Evolutionary conservation across 1,140 invertebrate genomes (phyloP).

Genomic region (Rhagoletis pomonella): DNA sequence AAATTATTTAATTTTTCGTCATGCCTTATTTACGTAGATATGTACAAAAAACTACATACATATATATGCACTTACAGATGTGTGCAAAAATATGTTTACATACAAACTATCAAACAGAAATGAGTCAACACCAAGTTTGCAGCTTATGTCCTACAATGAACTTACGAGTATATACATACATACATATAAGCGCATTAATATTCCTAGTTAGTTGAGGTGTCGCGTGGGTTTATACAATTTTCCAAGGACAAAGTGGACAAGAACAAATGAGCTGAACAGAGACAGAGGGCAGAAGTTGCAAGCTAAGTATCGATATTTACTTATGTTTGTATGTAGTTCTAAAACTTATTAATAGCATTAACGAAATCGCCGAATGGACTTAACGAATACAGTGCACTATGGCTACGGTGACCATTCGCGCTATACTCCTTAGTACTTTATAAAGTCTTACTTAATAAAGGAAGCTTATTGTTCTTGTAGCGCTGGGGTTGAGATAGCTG

Average conservation of each 20-base stretch:
- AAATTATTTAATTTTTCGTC: not conserved
- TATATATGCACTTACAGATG: not conserved
- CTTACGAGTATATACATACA: too few relatives aligned
- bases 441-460: too few relatives aligned
- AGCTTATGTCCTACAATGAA: not conserved
- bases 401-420: too few relatives aligned
- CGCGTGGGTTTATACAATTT: not conserved
- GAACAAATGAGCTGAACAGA: not conserved
- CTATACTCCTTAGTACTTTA: too few relatives aligned
- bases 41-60: not conserved
- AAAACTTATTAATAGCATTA: constrained; percentile 28
- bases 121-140: not conserved
- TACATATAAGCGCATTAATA: not conserved
- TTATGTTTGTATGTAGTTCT: too few relatives aligned
- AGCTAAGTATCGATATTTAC: too few relatives aligned
- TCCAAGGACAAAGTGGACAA: not conserved
- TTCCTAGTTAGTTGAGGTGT: not conserved
- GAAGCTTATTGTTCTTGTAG: too few relatives aligned
- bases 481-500: too few relatives aligned
- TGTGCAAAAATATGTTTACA: not conserved
- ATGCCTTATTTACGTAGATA: not conserved
- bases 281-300: too few relatives aligned
- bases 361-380: not conserved
- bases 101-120: not conserved
- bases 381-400: not conserved